Conservation (phyloP, 2,888 invertebrate genomes). For the Tenodera sinensis region DNA sequence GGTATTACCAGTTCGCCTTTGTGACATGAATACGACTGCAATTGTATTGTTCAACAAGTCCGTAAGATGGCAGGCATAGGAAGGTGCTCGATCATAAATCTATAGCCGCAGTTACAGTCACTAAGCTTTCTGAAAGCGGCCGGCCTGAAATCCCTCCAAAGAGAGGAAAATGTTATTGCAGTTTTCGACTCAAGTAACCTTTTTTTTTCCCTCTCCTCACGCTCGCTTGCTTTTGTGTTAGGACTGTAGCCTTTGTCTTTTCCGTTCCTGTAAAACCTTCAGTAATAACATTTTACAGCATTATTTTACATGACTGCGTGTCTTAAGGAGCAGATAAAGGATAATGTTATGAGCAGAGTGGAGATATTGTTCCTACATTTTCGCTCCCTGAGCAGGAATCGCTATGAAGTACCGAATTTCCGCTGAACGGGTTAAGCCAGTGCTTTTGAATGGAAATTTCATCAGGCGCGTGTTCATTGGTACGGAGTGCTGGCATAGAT, state of each 20-base stretch:
- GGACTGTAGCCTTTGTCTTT: background rate
- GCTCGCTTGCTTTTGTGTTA: background rate
- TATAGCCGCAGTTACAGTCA: background rate
- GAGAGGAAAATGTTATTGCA: constrained; percentile 10
- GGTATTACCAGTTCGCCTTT: background rate
- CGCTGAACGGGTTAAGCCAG: background rate
- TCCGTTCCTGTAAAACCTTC: constrained; percentile 5
- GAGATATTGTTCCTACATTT: background rate
- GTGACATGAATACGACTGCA: background rate
- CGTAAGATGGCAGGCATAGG: background rate
- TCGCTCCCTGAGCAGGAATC: background rate
- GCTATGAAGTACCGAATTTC: constrained; percentile 3
- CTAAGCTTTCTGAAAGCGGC: background rate
- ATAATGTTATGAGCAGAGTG: background rate
- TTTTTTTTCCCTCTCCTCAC: background rate
- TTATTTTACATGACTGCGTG: constrained; percentile 10
- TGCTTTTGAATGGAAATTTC: background rate
- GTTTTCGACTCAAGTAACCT: background rate
- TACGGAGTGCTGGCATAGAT: background rate
- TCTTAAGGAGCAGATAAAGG: background rate
- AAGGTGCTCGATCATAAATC: background rate
- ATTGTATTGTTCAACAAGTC: background rate
- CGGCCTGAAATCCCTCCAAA: background rate
- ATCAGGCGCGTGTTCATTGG: background rate
- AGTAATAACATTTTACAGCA: constrained; percentile 1